Evolutionary conservation across 2,113 vertebrate genomes (phyloP), one percentile per base, ranked within the genome.

Genomic region (Cyanoliseus patagonus): DNA sequence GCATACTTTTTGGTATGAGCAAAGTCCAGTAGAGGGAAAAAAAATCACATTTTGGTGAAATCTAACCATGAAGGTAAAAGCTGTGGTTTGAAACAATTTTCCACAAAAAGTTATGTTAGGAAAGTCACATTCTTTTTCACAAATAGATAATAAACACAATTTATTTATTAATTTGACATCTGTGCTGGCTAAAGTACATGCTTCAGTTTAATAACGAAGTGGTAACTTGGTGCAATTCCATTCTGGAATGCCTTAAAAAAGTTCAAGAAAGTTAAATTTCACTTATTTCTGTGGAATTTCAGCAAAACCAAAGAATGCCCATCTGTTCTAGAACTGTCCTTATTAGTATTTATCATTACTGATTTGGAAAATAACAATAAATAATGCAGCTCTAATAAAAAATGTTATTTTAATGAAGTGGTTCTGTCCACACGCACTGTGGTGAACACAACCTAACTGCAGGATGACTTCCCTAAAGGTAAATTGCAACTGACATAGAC

Each of bases 271-370:
- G 3, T 42, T 78, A 42, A 68, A 16, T 3, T 63, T 82, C 19
- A 49, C 9, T 79, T 69, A 53, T 57, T 85, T 94, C 16, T 82
- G 44, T 72, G 41, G 44, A 76, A 53, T 86, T 79, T 83, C 18
- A 73, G 5, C 5, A 17, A 19, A 17, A 42, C 4, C 17, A 59
- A 33, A 59, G 11, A 15, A 59, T 22, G 0, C 3, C 18, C 7
- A 35, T 77, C 22, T 61, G 7, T 53, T 83, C 47, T 77, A 80
- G 76, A 93, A 44, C 30, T 63, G 20, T 28, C 8, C 15, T 78
- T 55, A 27, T 74, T 55, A 76, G 62, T 17, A 17, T 57, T 47
- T 17, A 46, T 52, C 4, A 27, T 55, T 84, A 22, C 27, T 66
- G 15, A 47, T 86, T 70, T 92, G n/a, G 37, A 78, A 93, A 90